phyloP scores from a whole-genome alignment of 2,888 invertebrate genomes.

The Cheilosia pagana region DNA sequence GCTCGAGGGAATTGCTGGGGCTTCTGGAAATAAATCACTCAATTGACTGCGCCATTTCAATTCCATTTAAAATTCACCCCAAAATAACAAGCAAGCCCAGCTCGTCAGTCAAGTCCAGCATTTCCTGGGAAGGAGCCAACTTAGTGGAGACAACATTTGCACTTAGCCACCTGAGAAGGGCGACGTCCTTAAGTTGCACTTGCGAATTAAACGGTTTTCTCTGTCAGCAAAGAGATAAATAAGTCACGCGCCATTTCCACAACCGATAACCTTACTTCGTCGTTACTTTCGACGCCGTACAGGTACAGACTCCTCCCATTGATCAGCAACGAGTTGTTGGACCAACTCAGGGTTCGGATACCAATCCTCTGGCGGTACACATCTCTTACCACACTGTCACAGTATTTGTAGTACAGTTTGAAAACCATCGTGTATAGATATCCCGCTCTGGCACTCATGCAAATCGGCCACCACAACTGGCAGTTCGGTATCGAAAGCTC shows the following conservation, averaged over 20 bases:
- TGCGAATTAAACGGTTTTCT: slow-evolving; percentile 26
- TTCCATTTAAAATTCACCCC: slow-evolving; percentile 19
- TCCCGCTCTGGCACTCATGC: slow-evolving; percentile 23
- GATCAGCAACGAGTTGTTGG: slow-evolving; percentile 33
- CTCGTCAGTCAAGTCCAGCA: slow-evolving; percentile 51
- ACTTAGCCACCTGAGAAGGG: slow-evolving; percentile 52
- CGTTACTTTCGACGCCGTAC: slow-evolving; percentile 27
- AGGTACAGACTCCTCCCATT: slow-evolving; percentile 44
- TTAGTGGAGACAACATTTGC: slow-evolving; percentile 30
- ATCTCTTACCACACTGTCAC: slow-evolving; percentile 39
- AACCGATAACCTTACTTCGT: background rate
- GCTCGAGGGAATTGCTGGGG: slow-evolving; percentile 22
- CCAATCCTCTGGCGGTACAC: slow-evolving; percentile 53
- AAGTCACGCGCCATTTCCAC: background rate
- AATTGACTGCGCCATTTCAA: background rate
- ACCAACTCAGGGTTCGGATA: slow-evolving; percentile 42
- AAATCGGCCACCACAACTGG: slow-evolving; percentile 53
- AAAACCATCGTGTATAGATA: slow-evolving; percentile 54
- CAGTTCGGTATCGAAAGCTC: slow-evolving; percentile 31
- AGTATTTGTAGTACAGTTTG: slow-evolving; percentile 42
- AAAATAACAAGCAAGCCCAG: slow-evolving; percentile 46
- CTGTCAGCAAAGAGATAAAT: slow-evolving; percentile 1
- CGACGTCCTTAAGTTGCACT: slow-evolving; percentile 28
- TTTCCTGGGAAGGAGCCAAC: slow-evolving; percentile 33
- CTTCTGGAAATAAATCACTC: slow-evolving; percentile 33